Percentiles rank a stretch among this genome's conserved stretches.
Evolutionary conservation across 2,888 invertebrate genomes (phyloP).

Genomic region (Enchytraeus crypticus): DNA sequence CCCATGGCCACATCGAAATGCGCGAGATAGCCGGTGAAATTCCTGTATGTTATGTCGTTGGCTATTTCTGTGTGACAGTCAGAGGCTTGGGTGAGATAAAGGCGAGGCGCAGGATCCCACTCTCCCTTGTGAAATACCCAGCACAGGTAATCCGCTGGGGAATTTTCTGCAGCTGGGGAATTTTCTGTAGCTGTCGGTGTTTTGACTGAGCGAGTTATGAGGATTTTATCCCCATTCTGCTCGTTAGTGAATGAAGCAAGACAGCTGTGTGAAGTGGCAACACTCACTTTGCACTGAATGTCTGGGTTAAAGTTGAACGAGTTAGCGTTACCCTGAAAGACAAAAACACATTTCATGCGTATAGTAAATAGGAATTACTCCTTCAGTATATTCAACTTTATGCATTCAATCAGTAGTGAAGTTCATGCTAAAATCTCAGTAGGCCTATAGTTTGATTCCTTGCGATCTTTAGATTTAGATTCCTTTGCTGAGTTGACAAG

Average conservation of each 20-base stretch:
- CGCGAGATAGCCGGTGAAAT: slow-evolving; percentile 3
- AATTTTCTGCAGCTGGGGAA: no score
- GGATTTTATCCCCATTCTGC: background rate
- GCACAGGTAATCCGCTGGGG: slow-evolving; percentile 22
- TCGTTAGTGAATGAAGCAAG: background rate
- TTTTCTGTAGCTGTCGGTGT: background rate
- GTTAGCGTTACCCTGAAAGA: no score
- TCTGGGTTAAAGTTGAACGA: no score
- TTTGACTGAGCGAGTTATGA: background rate
- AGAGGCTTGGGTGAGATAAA: slow-evolving; percentile 5
- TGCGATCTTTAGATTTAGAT: no score
- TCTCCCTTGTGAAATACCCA: slow-evolving; percentile 29
- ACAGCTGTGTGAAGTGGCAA: background rate
- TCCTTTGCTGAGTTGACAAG: no score
- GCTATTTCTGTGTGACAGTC: slow-evolving; percentile 8
- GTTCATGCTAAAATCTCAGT: no score
- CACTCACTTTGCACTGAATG: no score
- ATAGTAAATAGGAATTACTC: no score
- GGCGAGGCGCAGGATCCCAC: slow-evolving; percentile 3
- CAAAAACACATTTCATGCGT: no score
- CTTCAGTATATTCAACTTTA: no score
- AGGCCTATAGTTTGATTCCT: no score
- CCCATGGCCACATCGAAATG: slow-evolving; percentile 1
- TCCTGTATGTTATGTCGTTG: background rate
- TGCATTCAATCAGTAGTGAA: no score